phyloP scores from a whole-genome alignment of 2,797 vertebrate genomes.

The Helarctos malayanus region DNA sequence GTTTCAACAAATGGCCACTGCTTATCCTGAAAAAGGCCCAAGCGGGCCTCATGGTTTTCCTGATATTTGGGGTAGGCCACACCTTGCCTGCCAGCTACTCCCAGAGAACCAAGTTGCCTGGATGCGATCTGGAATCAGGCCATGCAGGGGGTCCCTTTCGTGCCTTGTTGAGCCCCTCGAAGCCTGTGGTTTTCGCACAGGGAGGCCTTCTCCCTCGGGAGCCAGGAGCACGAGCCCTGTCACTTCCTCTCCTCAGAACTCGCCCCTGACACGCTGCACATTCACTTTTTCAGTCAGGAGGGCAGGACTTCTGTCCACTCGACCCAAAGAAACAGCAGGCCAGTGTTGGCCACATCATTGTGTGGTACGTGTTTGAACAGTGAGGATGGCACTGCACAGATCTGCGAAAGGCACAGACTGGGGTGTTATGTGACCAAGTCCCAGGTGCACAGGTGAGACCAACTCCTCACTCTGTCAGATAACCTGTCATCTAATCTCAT shows the following conservation, averaged over 20 bases:
- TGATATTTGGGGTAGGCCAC: fast-evolving
- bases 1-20: neutral
- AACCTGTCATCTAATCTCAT: neutral
- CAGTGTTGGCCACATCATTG: fast-evolving
- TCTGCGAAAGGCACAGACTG: too few relatives aligned
- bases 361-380: fast-evolving
- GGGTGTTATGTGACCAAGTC: too few relatives aligned
- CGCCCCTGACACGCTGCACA: neutral
- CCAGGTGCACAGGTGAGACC: neutral
- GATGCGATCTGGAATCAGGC: neutral
- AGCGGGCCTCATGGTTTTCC: fast-evolving
- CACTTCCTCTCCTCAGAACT: neutral
- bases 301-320: fast-evolving
- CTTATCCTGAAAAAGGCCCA: neutral
- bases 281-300: neutral
- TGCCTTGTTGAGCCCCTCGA: neutral
- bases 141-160: neutral
- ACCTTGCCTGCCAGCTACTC: neutral
- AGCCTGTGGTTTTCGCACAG: neutral
- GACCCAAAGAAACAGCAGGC: neutral
- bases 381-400: fast-evolving
- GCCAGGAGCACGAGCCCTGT: neutral
- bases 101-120: fast-evolving
- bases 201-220: neutral
- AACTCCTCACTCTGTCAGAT: neutral